Evolutionary conservation across 2,888 invertebrate species (phyloP).

Genomic region (Apoda limacodes): DNA sequence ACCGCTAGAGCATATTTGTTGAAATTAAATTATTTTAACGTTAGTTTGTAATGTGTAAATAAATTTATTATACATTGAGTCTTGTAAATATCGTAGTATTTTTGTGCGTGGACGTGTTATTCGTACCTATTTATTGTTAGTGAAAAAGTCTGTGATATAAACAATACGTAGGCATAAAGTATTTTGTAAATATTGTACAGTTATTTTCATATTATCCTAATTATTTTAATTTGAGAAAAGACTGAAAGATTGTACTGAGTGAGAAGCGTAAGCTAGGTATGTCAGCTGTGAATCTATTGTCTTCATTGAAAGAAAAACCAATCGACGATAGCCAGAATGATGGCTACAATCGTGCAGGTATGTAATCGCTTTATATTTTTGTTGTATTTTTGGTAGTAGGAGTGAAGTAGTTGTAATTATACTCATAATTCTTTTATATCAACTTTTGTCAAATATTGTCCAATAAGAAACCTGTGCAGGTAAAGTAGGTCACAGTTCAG

Average conservation of each 20-base stretch:
- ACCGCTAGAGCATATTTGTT: conserved; percentile 66
- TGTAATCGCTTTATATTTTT: too few species aligned
- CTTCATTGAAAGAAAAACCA: conserved; percentile 63
- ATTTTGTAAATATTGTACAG: conserved; percentile 67
- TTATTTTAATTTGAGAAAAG: conserved; percentile 56
- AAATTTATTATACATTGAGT: conserved; percentile 65
- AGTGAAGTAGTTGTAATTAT: too few species aligned
- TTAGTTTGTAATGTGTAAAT: conserved; percentile 69
- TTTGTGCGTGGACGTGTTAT: conserved; percentile 71
- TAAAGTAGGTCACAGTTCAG: too few species aligned
- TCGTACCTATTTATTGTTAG: conserved; percentile 68
- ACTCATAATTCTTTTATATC: too few species aligned
- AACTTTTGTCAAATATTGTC: too few species aligned
- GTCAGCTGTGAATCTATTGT: conserved; percentile 66
- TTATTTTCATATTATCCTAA: conserved; percentile 64
- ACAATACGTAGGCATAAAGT: conserved; percentile 66
- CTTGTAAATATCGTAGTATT: conserved; percentile 67
- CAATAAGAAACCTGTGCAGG: too few species aligned
- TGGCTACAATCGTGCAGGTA: conserved; percentile 17
- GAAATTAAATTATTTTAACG: conserved; percentile 62
- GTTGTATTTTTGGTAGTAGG: too few species aligned
- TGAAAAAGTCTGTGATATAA: conserved; percentile 74
- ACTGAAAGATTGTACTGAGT: conserved; percentile 45
- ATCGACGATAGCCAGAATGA: conserved; percentile 53
- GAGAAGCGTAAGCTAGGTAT: conserved; percentile 52